phyloP scores from a whole-genome alignment of 2,113 vertebrate species.

The Muscicapa adusta region DNA sequence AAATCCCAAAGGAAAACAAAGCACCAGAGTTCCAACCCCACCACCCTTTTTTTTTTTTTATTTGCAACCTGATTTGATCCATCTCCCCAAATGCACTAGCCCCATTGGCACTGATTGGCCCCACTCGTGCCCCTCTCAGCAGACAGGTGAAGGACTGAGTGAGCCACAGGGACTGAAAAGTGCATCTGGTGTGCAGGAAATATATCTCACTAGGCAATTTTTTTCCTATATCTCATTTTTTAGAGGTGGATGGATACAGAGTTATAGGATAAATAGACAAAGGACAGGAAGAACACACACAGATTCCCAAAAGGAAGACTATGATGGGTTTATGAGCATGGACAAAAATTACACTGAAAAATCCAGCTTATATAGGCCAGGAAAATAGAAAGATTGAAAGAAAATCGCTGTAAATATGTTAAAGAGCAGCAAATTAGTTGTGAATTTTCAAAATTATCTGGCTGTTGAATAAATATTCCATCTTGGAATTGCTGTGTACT shows the following conservation, averaged over 20 bases:
- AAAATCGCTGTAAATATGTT: neutral
- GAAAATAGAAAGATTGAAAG: neutral
- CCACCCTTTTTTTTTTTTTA: neutral
- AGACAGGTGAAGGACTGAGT: neutral
- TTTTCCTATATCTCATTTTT: neutral
- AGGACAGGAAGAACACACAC: neutral
- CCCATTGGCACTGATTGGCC: neutral
- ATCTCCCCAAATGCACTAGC: neutral
- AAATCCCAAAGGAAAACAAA: neutral
- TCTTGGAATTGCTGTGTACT: neutral
- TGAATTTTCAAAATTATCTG: neutral
- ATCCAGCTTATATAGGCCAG: neutral
- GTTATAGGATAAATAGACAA: neutral
- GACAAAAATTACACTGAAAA: neutral
- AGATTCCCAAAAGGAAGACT: neutral
- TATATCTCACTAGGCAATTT: neutral
- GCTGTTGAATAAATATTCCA: neutral
- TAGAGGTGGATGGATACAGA: neutral
- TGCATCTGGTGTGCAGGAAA: neutral
- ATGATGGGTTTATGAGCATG: neutral
- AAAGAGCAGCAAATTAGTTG: neutral
- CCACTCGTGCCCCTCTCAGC: neutral
- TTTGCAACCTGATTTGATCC: neutral
- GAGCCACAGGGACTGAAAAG: conserved; percentile 13
- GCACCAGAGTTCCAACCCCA: neutral